Evolutionary conservation across 2,797 vertebrate genomes (phyloP), one percentile per base, ranked within the genome.

Genomic region (Hoplostethus mediterraneus): DNA sequence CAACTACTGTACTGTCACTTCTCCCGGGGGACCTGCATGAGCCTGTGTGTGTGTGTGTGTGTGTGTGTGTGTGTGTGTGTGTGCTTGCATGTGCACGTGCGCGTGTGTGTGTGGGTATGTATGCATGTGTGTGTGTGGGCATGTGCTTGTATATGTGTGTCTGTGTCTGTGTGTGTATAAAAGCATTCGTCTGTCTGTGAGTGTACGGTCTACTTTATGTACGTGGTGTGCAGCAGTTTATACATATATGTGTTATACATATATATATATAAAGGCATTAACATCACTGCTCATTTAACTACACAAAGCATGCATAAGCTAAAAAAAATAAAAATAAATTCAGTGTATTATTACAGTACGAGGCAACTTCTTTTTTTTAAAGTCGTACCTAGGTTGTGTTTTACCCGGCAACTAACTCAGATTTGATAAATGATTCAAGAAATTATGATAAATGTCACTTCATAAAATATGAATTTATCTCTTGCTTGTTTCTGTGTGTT

Each of bases 11-110:
- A 38, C 82, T 67, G 73, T 81, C 49, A 54, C 74, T 75, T 78
- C 77, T 71, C 28, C 72, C 4, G 1, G 79, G 71, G 75, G 71
- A 79, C 80, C 64, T 73, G 42, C 68, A 82, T 73, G 70, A 86
- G 71, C 47, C 42, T 0, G 2, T 57, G 59, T 63, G 33, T 59
- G 52, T 67, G 57, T 55, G 16, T 62, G 55, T 62, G 47, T 49
- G 33, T 61, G 45, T 52, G 28, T 42, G 65, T 58, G 16, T 66
- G 42, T 73, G 9, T 44, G 17, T 60, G 33, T 47, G 31, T n/a
- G 33, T 47, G 31, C 13, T 11, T 11, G 10, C 54, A 1, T 54
- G 38, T 21, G 54, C 31, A 7, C 21, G 42, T 36, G 10, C 10
- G 17, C 2, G 28, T 48, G 44, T 49, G 58, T 44, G 38, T 44